Conservation (phyloP, 2,797 vertebrate species). For the Mareca penelope region DNA sequence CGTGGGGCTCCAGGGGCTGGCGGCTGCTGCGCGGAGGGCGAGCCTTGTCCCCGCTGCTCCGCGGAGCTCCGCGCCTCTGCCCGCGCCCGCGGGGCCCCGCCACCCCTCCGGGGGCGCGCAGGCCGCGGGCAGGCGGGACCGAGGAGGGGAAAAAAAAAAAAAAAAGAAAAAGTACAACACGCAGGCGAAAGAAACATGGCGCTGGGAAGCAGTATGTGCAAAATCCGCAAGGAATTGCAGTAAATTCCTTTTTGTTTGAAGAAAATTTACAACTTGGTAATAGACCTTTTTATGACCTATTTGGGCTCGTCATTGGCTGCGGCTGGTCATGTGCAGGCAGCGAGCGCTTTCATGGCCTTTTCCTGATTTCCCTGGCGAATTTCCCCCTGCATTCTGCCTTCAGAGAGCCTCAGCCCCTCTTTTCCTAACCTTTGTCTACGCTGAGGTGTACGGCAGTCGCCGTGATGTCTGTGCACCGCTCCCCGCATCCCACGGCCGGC, state of each 20-base stretch:
- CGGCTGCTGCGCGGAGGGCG: not conserved
- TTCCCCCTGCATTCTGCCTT: constrained; percentile 91
- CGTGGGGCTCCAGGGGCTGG: not conserved
- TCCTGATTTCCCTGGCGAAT: constrained; percentile 97
- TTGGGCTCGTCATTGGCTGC: constrained; percentile 97
- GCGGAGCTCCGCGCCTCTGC: not conserved
- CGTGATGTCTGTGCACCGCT: constrained; percentile 55
- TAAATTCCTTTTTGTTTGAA: constrained; percentile 99
- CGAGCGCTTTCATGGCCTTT: constrained; percentile 96
- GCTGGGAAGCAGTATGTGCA: constrained; percentile 88
- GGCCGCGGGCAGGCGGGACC: not conserved
- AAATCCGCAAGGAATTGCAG: constrained; percentile 92
- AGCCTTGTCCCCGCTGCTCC: not conserved
- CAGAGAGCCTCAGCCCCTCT: constrained; percentile 88
- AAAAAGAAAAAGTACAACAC: not conserved
- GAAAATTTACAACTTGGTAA: constrained; percentile 99
- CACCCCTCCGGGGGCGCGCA: not conserved
- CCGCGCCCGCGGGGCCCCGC: not conserved
- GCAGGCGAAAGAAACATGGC: constrained; percentile 80
- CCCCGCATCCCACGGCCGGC: not conserved
- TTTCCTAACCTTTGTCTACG: constrained; percentile 85
- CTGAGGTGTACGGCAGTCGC: constrained; percentile 77
- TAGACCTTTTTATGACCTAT: constrained; percentile 98
- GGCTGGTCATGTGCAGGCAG: constrained; percentile 98
- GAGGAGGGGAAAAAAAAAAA: not conserved